These are phyloP conservation scores for Propithecus deckenii DNA, from an alignment of 2,797 vertebrate species.

Conservation along the genomic window DNA sequence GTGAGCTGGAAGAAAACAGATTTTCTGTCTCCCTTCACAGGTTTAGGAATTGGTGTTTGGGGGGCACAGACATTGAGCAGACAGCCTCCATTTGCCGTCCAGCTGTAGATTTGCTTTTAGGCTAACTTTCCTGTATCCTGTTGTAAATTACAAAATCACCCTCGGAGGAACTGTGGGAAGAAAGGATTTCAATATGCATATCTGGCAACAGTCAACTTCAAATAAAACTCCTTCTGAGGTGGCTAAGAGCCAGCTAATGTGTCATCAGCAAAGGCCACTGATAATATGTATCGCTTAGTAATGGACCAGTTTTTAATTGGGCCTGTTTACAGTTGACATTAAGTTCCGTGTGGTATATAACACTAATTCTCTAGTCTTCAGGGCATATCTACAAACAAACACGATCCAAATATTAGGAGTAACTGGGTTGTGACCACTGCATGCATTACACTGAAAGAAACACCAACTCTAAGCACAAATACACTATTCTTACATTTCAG, in stretches of 20 bases:
- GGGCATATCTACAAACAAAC: slow-evolving; percentile 80
- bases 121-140: not conserved
- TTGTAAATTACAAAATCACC: slow-evolving; percentile 63
- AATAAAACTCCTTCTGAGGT: slow-evolving; percentile 53
- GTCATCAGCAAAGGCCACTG: slow-evolving; percentile 31
- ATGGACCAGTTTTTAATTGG: not conserved
- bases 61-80: slow-evolving; percentile 51
- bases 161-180: slow-evolving; percentile 4
- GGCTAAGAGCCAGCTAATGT: not conserved
- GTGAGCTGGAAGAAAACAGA: slow-evolving; percentile 59
- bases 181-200: not conserved
- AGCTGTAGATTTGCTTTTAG: slow-evolving; percentile 23
- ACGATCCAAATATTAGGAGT: slow-evolving; percentile 74
- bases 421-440: slow-evolving; percentile 80
- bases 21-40: slow-evolving; percentile 24
- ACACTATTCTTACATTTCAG: slow-evolving; percentile 79
- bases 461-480: slow-evolving; percentile 84
- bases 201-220: slow-evolving; percentile 47
- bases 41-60: not conserved
- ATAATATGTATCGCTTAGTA: not conserved
- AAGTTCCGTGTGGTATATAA: slow-evolving; percentile 4
- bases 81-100: not conserved
- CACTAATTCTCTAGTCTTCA: slow-evolving; percentile 78
- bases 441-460: slow-evolving; percentile 85
- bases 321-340: slow-evolving; percentile 34